Evolutionary conservation across 2,113 vertebrate species (phyloP).

Genomic region (Cryptomyrus ogoouensis): DNA sequence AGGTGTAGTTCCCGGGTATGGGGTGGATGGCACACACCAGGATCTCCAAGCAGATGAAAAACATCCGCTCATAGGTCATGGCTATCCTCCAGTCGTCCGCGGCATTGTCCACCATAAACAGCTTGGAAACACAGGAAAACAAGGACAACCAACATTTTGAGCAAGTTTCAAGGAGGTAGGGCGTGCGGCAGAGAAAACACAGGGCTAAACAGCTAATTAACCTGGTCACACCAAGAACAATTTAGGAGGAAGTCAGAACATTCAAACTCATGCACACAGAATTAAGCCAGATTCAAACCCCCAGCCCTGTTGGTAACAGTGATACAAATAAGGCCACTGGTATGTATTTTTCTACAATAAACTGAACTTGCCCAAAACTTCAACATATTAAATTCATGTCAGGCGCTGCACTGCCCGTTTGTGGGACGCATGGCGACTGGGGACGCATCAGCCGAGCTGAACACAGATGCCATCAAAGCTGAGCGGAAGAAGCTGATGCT

Average conservation of each 20-base stretch:
- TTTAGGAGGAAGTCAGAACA: background rate
- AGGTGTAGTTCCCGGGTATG: conserved; percentile 96
- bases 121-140: conserved; percentile 71
- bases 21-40: conserved; percentile 97
- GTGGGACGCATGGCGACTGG: background rate
- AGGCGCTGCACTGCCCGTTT: background rate
- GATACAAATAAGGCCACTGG: background rate
- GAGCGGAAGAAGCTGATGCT: background rate
- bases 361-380: background rate
- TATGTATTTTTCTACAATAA: background rate
- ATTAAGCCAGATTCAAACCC: background rate
- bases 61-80: conserved; percentile 98
- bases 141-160: conserved; percentile 21
- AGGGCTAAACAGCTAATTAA: background rate
- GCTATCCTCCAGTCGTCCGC: conserved; percentile 99
- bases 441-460: background rate
- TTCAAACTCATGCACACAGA: background rate
- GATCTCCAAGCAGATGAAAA: conserved; percentile 98
- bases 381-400: background rate
- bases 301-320: background rate
- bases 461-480: background rate
- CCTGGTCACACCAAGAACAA: background rate
- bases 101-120: conserved; percentile 99
- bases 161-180: background rate
- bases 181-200: background rate